Base-by-base conservation (phyloP, 1,140 invertebrate genomes). In the Drosophila prosaltans region DNA sequence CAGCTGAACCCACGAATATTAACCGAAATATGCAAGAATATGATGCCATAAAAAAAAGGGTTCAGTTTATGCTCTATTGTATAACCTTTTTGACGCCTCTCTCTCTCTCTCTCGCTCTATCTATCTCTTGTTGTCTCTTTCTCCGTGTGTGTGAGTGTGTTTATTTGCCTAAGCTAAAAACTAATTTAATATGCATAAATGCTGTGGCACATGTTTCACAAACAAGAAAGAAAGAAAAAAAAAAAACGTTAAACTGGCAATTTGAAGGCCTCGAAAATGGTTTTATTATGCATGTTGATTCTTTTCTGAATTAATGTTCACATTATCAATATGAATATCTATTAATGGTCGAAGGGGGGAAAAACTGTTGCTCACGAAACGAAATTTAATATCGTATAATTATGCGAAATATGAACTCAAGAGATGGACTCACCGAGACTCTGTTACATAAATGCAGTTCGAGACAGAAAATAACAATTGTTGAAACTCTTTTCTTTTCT, bases 181-280 rank as follows among this genome's bases (percentile, higher is more conserved):
- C 83, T 89, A 89, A 88, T 88, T 89, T 88, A 89, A 88, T 88
- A 88, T 88, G 83, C 83, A 88, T 88, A 88, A 88, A 88, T 88
- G 83, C 83, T 79, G 6, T 36, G 75, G 80, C 84, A 88, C 83
- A 88, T 88, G 83, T 83, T 86, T 89, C 84, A 88, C 89, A 86
- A 48, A 30, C 28, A 30, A 30, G 6, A 5, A 36, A 36, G 32
- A 7, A 36, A 6, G 6, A 36, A 7, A 36, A 36, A 7, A 36
- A 36, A 36, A 36, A 3, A 36, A 7, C 4, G 3, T 36, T 4
- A 36, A 36, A 89, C 83, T 80, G 84, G 80, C 73, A 89, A 51
- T 80, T 88, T 83, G 88, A 89, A 88, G 89, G 84, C 84, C 68
- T 68, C 80, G 39, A 66, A 80, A 83, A 88, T 89, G 77, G 73